Base-by-base conservation (phyloP, 2,888 invertebrate genomes). In the Idaea aversata region DNA sequence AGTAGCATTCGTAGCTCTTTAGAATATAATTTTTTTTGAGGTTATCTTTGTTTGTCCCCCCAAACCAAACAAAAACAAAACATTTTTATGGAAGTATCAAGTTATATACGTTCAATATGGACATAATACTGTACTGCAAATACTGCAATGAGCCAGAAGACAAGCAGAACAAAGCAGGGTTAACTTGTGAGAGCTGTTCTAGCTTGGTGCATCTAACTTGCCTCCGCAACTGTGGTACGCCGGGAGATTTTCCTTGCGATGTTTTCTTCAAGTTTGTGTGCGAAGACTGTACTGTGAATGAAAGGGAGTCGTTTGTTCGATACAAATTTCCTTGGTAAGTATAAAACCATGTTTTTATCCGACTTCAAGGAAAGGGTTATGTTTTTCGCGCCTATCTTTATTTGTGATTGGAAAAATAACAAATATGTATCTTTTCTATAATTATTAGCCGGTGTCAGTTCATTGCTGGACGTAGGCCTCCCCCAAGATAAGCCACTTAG, bases 231-330 rank as follows among this genome's bases (percentile, higher is more conserved):
- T 94, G 94, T 0, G 94, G 95, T 10, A 95, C 96, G 0, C 96
- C 97, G 0, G 95, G 95, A 0, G 95, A 95, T 69, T 93, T 97
- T 15, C 81, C 94, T 0, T 96, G 97, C 10, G 97, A 97, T 91
- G 94, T 96, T 4, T 97, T 97, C 83, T 97, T 96, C 72, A 93
- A 94, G 71, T 95, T 95, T 67, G 94, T 93, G 2, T 97, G 97
- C 76, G 84, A 88, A 59, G 94, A 95, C 67, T 97, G 97, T 78
- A 94, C 95, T 4, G 77, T 88, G 0, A 82, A 85, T 6, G 90
- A 90, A 3, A 88, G 87, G 34, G 96, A 97, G 82, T 78, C 88
- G 5, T 94, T 96, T 75, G 81, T 85, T 5, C 91, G 97, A 6
- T 95, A 95, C 63, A 95, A 94, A 78, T 93, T 97, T 80, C 94